Evolutionary conservation across 2,888 invertebrate genomes (phyloP).

Genomic region (Andrena flavipes): DNA sequence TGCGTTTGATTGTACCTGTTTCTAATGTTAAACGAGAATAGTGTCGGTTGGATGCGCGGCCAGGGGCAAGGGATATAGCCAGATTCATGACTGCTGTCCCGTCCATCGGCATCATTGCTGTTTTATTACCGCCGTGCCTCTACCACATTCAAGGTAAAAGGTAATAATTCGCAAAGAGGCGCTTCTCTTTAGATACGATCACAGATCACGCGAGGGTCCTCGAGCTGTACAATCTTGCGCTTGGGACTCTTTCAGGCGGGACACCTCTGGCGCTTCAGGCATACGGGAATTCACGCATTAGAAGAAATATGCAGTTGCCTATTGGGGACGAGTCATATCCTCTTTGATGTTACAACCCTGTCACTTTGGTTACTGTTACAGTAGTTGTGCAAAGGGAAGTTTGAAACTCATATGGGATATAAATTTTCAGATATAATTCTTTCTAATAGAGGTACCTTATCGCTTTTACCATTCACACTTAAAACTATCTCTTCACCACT

Average conservation of each 20-base stretch:
- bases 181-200: constrained; percentile 71
- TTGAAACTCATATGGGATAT: too few species aligned
- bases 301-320: too few species aligned
- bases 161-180: constrained; percentile 73
- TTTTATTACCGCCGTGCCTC: constrained; percentile 81
- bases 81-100: constrained; percentile 83
- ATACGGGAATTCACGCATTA: background rate
- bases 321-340: too few species aligned
- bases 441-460: too few species aligned
- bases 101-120: constrained; percentile 83
- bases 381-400: too few species aligned
- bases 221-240: background rate
- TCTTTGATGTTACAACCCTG: too few species aligned
- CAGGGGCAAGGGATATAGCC: constrained; percentile 81
- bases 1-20: constrained; percentile 77
- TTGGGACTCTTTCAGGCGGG: background rate
- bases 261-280: background rate
- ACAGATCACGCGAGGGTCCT: constrained; percentile 30
- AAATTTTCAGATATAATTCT: too few species aligned
- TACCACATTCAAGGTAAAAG: constrained; percentile 82
- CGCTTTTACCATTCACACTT: too few species aligned
- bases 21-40: constrained; percentile 81
- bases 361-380: too few species aligned
- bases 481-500: too few species aligned
- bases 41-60: constrained; percentile 81